Evolutionary conservation across 2,797 vertebrate genomes (phyloP).

Genomic region (Nyctibius grandis): DNA sequence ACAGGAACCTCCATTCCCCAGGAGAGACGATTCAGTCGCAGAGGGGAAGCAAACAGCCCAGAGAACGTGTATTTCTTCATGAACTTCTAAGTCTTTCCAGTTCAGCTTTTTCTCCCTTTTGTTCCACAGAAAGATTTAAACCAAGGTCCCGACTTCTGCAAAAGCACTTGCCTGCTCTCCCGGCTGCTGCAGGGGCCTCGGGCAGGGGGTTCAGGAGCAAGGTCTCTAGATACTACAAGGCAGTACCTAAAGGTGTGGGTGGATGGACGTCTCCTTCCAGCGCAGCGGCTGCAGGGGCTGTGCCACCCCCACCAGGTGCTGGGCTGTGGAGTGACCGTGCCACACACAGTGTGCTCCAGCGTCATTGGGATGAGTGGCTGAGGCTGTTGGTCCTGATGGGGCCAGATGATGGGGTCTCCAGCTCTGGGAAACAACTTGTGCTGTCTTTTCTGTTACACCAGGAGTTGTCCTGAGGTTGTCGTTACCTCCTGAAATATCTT

Average conservation of each 20-base stretch:
- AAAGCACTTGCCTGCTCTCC: neutral
- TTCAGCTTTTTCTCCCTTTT: neutral
- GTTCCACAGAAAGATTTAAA: neutral
- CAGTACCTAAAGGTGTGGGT: neutral
- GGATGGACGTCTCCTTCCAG: neutral
- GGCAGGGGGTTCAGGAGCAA: rapidly evolving
- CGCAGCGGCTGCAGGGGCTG: neutral
- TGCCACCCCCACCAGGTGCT: rapidly evolving
- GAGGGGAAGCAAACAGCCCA: neutral
- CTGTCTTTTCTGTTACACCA: neutral
- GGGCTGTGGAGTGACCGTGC: rapidly evolving
- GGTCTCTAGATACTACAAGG: neutral
- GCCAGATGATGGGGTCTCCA: neutral
- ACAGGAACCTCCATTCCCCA: neutral
- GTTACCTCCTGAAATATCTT: neutral
- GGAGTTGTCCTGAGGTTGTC: rapidly evolving
- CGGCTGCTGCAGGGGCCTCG: rapidly evolving
- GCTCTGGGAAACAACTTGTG: neutral
- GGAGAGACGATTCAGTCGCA: rapidly evolving
- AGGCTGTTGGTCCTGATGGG: neutral
- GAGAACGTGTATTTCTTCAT: neutral
- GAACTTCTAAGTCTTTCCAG: neutral
- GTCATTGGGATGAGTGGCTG: neutral
- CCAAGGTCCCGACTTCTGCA: neutral
- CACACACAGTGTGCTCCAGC: neutral